Conservation (phyloP, 2,888 invertebrate genomes). For the Leptinotarsa tumamoca region DNA sequence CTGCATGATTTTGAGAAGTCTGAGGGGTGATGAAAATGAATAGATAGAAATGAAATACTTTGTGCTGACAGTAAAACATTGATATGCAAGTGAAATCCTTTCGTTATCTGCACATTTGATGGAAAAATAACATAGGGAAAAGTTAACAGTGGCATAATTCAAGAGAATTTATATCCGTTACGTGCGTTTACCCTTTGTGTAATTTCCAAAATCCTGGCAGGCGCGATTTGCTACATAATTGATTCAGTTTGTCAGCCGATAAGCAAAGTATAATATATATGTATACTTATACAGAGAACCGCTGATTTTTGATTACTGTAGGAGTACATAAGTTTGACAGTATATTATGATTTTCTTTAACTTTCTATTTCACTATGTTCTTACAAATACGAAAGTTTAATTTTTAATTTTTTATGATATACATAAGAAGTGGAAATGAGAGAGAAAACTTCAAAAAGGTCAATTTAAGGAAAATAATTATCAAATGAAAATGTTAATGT, state of each 20-base stretch:
- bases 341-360: too few relatives aligned
- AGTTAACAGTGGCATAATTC: slow-evolving; percentile 10
- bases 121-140: slow-evolving; percentile 7
- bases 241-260: not conserved
- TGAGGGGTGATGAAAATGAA: not conserved
- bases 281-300: not conserved
- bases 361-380: too few relatives aligned
- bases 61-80: slow-evolving; percentile 8
- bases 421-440: too few relatives aligned
- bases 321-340: too few relatives aligned
- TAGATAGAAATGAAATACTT: slow-evolving; percentile 3
- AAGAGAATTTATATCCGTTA: slow-evolving; percentile 2
- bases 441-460: too few relatives aligned
- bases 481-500: too few relatives aligned
- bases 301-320: too few relatives aligned
- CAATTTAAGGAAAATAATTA: too few relatives aligned
- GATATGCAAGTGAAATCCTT: not conserved
- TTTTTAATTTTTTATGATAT: too few relatives aligned
- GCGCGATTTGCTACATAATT: not conserved
- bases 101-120: not conserved
- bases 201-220: not conserved
- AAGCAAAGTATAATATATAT: not conserved
- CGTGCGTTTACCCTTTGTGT: slow-evolving; percentile 1
- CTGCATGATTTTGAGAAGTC: not conserved
- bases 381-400: too few relatives aligned